Evolutionary conservation across 2,888 invertebrate genomes (phyloP).

Genomic region (Lasioglossum zephyrum): DNA sequence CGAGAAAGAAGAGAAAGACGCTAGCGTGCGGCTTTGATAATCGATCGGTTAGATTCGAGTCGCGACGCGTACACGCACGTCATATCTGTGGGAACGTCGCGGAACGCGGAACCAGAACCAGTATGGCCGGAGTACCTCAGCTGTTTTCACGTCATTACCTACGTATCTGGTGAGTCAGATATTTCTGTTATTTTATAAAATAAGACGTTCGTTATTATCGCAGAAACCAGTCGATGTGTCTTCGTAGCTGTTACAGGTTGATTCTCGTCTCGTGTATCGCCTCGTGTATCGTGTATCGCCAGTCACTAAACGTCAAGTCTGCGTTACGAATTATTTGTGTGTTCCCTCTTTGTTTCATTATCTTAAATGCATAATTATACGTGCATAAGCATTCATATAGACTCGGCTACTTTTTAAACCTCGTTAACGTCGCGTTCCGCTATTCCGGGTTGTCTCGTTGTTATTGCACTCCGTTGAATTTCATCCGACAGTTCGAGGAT

Average conservation of each 20-base stretch:
- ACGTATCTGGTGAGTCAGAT: constrained; percentile 80
- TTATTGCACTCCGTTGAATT: neutral
- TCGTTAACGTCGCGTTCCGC: neutral
- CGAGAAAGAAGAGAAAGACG: constrained; percentile 47
- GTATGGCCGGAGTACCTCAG: constrained; percentile 80
- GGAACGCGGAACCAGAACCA: constrained; percentile 74
- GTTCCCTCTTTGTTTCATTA: constrained; percentile 7
- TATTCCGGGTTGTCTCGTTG: neutral
- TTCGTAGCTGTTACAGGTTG: neutral
- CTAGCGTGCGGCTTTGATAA: constrained; percentile 39
- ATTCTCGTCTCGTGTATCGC: neutral
- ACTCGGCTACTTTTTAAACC: constrained; percentile 20
- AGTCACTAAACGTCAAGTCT: neutral
- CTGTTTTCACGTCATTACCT: constrained; percentile 78
- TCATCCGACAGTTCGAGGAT: neutral
- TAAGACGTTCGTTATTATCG: constrained; percentile 29
- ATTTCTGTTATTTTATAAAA: constrained; percentile 41
- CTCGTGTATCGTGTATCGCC: constrained; percentile 16
- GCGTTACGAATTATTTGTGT: constrained; percentile 31
- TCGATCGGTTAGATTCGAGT: constrained; percentile 49
- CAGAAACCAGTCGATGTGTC: constrained; percentile 7
- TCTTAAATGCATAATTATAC: neutral
- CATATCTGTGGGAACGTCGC: constrained; percentile 65
- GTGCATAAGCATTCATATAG: neutral
- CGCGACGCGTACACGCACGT: constrained; percentile 51